A percentile compares a stretch with the other conserved stretches of the same genome.
phyloP scores from a whole-genome alignment of 2,113 vertebrate species.

The Sclerurus mexicanus region DNA sequence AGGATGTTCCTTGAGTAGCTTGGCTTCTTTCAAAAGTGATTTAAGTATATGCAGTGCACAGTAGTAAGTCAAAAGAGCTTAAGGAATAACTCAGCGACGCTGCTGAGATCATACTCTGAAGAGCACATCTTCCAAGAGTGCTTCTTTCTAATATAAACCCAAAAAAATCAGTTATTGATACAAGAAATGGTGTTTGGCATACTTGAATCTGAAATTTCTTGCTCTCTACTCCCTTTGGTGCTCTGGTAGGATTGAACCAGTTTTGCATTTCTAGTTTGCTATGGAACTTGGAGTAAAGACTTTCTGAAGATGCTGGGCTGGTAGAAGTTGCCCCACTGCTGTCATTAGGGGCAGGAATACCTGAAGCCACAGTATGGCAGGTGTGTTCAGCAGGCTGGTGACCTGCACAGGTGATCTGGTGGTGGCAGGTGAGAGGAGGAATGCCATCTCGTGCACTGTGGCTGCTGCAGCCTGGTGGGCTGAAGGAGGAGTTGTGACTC shows the following conservation, averaged over 20 bases:
- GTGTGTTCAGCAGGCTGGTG: background rate
- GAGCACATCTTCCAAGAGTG: background rate
- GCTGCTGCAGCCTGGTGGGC: background rate
- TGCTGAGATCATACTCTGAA: background rate
- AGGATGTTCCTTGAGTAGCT: background rate
- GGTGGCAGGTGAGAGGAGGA: background rate
- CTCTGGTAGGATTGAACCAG: background rate
- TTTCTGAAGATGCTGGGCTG: background rate
- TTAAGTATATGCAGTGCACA: background rate
- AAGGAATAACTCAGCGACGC: background rate
- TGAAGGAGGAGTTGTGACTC: background rate
- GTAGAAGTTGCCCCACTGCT: background rate
- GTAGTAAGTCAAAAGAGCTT: background rate
- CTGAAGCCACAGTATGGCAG: background rate
- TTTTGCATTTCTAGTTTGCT: background rate
- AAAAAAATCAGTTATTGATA: background rate
- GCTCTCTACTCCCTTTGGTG: background rate
- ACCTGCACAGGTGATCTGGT: background rate
- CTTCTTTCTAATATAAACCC: background rate
- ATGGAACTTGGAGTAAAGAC: background rate
- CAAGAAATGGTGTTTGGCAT: background rate
- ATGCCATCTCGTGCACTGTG: background rate
- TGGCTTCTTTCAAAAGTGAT: background rate
- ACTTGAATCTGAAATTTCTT: background rate
- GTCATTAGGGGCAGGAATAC: background rate